Base-by-base conservation (phyloP, 2,888 invertebrate species). In the Dasypolia templi region DNA sequence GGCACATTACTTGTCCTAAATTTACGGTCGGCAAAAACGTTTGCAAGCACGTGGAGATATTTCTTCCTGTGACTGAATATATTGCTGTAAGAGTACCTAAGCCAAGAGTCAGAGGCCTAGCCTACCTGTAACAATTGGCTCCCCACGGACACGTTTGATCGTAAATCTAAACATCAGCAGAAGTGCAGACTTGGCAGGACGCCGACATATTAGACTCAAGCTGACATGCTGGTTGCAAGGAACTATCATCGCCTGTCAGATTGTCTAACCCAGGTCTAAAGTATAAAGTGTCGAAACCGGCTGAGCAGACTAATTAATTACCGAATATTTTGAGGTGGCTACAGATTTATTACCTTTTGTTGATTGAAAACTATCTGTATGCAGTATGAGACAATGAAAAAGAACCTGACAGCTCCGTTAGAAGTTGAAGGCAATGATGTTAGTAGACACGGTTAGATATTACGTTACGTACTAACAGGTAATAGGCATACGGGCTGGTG, bases 161-260 rank as follows among this genome's bases (percentile, higher is more conserved):
- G 77, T 81, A 69, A 72, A 80, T 79, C 67, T 85, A 62, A 72
- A 67, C 67, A 46, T 72, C 74, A 79, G 65, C 69, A 70, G 64
- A 69, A 73, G 53, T 64, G 51, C 67, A 72, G 44, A 64, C 35
- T 75, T 75, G 75, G 84, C 80, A 79, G 32, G 1, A 42, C 49
- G 72, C 79, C 79, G 63, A 61, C 70, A 77, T 72, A 67, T 44
- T 56, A 49, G 26, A 26, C 58, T 63, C 67, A 61, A 55, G 67
- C 67, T 72, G 72, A 64, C 79, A 59, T 12, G 71, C 22, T 55
- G n/a, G 64, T 61, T 49, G 67, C 59, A 63, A 73, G 78, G 49
- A 53, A 44, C 79, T 67, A 66, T 82, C 83, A 72, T 79, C 83
- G 65, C 83, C 58, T 72, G 79, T 77, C 79, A 59, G 66, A 56